phyloP scores from a whole-genome alignment of 1,140 invertebrate species.

The Diorhabda carinulata region DNA sequence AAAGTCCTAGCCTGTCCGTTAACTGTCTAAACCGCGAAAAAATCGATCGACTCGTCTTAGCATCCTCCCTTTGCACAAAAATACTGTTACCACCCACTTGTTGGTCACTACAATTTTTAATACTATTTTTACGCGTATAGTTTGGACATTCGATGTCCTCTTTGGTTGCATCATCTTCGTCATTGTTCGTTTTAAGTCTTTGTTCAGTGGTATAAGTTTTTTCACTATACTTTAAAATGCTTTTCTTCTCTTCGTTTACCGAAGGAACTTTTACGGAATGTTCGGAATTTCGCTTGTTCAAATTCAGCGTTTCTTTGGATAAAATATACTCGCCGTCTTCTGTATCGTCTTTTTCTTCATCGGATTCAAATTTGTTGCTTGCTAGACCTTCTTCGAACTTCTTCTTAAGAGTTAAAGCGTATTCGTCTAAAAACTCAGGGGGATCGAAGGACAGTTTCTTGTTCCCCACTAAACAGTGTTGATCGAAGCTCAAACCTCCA shows the following conservation, averaged over 20 bases:
- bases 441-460: slow-evolving; percentile 45
- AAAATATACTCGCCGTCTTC: slow-evolving; percentile 34
- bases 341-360: slow-evolving; percentile 24
- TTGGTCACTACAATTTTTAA: slow-evolving; percentile 21
- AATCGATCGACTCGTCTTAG: slow-evolving; percentile 36
- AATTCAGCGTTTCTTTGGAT: slow-evolving; percentile 44
- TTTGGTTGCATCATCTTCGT: slow-evolving; percentile 10
- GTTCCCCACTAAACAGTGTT: slow-evolving; percentile 39
- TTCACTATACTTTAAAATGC: slow-evolving; percentile 41
- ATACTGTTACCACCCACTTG: slow-evolving; percentile 32
- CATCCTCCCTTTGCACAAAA: slow-evolving; percentile 33
- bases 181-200: slow-evolving; percentile 32
- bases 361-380: slow-evolving; percentile 18
- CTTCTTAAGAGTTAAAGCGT: slow-evolving; percentile 40
- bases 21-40: slow-evolving; percentile 43
- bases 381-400: slow-evolving; percentile 31
- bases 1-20: slow-evolving; percentile 43
- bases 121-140: slow-evolving; percentile 25
- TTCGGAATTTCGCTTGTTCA: slow-evolving; percentile 46
- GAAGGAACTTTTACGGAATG: slow-evolving; percentile 38
- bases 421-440: slow-evolving; percentile 44
- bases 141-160: slow-evolving; percentile 12
- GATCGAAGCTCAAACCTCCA: slow-evolving; percentile 45
- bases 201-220: slow-evolving; percentile 30
- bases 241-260: slow-evolving; percentile 39